Evolutionary conservation across 2,888 invertebrate species (phyloP).

Genomic region (Rapana venosa): DNA sequence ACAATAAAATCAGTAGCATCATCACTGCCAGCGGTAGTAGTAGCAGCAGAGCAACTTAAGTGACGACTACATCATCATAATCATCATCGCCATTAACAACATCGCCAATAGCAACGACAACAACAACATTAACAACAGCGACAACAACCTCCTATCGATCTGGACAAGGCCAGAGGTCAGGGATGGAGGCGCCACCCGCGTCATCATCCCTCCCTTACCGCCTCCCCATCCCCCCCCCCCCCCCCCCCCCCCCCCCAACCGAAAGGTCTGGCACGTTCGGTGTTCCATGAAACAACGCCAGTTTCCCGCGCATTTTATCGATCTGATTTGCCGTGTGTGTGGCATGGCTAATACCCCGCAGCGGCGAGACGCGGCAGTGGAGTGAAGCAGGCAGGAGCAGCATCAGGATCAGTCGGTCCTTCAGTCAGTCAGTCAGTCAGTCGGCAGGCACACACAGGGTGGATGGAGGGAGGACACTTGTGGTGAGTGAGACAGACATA

Average conservation of each 20-base stretch:
- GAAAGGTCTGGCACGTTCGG: neutral
- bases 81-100: no score
- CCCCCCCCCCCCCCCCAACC: neutral
- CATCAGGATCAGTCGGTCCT: neutral
- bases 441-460: neutral
- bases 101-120: no score
- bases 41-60: no score
- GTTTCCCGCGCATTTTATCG: conserved; percentile 37
- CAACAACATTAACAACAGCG: no score
- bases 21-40: no score
- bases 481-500: neutral
- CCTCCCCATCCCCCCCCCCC: neutral
- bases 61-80: no score
- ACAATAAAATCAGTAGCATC: no score
- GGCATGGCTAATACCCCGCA: neutral
- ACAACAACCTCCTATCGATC: no score
- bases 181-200: no score
- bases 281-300: conserved; percentile 19
- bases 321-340: conserved; percentile 8
- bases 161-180: no score
- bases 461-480: neutral
- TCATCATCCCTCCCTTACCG: neutral
- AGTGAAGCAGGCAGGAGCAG: conserved; percentile 14
- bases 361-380: neutral
- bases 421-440: neutral